Base-by-base conservation (phyloP, 2,797 vertebrate species). In the Typhlichthys subterraneus region DNA sequence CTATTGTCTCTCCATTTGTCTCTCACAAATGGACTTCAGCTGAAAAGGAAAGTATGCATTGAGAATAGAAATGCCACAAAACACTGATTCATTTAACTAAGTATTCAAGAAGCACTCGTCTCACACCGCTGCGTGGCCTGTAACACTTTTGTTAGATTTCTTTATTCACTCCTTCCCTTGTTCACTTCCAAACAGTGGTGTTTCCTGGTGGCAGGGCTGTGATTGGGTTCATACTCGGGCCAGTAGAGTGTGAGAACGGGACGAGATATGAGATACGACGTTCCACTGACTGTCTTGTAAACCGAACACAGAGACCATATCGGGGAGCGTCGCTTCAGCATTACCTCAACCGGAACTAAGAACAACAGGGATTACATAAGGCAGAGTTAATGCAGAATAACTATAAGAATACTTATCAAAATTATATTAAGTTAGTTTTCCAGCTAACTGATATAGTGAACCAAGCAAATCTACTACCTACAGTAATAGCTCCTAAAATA, bases 241-340 rank as follows among this genome's bases (percentile, higher is more conserved):
- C 81, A 80, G 75, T 86, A 86, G 69, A 85, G 84, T 80, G 63
- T 80, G 79, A 88, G 82, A 74, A 87, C 83, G 74, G 85, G 87
- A 88, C 84, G 83, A 88, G 89, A 90, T 90, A 90, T 90, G 84
- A 78, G 75, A 84, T 85, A 87, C 84, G 87, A 85, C 89, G 86
- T 89, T 76, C 81, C 81, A 85, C 77, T 82, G 86, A 87, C 80
- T 88, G 86, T 82, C 90, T 87, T 88, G 84, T 87, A 88, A 91
- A 89, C 81, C 85, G 81, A 84, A 82, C 81, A 70, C 79, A 61
- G 83, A 76, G 86, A 86, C 84, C 83, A 84, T 76, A 66, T 64
- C 75, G 70, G 85, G 87, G 79, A 88, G 73, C 75, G 73, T 64
- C 9, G 70, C 69, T 75, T 73, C 72, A 59, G 74, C 72, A 74